phyloP scores from a whole-genome alignment of 1,140 invertebrate genomes.

The Saxidomus purpurata region DNA sequence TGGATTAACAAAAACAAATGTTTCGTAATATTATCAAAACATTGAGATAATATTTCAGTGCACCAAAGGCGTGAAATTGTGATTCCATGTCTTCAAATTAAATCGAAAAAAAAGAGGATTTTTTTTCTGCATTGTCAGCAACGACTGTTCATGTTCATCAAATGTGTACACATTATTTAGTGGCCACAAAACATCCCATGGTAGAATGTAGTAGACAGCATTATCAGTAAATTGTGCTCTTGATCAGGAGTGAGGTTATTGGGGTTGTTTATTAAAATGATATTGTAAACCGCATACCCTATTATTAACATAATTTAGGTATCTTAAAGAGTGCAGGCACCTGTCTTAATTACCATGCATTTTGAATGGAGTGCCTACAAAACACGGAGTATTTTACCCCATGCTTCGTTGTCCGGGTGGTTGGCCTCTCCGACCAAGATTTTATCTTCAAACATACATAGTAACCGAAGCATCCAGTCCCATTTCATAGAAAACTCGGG shows the following conservation, averaged over 20 bases:
- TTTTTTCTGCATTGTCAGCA: too few relatives aligned
- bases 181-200: too few relatives aligned
- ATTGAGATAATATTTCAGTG: not conserved
- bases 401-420: slow-evolving; percentile 59
- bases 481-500: slow-evolving; percentile 61
- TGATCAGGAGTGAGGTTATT: slow-evolving; percentile 38
- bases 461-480: slow-evolving; percentile 66
- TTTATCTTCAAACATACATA: slow-evolving; percentile 66
- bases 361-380: slow-evolving; percentile 36
- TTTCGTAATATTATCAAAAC: not conserved
- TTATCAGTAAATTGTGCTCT: slow-evolving; percentile 58
- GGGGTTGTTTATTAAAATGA: slow-evolving; percentile 65
- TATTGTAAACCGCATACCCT: slow-evolving; percentile 47
- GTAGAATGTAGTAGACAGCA: not conserved
- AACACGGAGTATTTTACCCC: slow-evolving; percentile 51
- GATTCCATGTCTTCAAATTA: too few relatives aligned
- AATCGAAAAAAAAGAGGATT: too few relatives aligned
- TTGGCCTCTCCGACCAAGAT: slow-evolving; percentile 47
- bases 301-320: slow-evolving; percentile 65
- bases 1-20: not conserved
- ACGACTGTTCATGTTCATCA: too few relatives aligned
- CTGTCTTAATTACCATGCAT: slow-evolving; percentile 59
- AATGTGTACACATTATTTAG: too few relatives aligned
- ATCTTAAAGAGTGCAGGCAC: slow-evolving; percentile 57
- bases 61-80: not conserved